phyloP scores from a whole-genome alignment of 2,113 vertebrate species.

The Ornithorhynchus anatinus region DNA sequence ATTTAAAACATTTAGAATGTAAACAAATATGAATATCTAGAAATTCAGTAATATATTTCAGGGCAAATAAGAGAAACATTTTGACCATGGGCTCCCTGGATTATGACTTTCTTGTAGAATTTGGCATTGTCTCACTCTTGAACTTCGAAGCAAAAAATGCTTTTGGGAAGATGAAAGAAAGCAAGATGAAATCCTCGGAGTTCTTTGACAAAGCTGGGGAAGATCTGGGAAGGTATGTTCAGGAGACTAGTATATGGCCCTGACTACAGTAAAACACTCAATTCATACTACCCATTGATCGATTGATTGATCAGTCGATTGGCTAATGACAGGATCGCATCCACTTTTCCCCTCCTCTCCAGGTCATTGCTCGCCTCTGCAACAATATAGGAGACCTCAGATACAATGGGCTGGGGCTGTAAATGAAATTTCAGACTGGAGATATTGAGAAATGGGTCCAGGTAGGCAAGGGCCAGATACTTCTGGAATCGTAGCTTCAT shows the following conservation, averaged over 20 bases:
- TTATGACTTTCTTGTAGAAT: constrained; percentile 54
- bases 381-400: neutral
- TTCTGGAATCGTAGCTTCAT: neutral
- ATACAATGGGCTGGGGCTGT: neutral
- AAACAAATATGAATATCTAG: constrained; percentile 78
- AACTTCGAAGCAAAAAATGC: neutral
- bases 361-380: neutral
- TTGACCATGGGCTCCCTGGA: constrained; percentile 60
- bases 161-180: constrained; percentile 41
- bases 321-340: too few relatives aligned
- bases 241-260: constrained; percentile 18
- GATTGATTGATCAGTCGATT: too few relatives aligned
- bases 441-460: neutral
- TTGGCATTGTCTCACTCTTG: constrained; percentile 48
- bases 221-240: constrained; percentile 25
- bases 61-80: constrained; percentile 64
- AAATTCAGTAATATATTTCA: constrained; percentile 69
- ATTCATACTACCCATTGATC: too few relatives aligned
- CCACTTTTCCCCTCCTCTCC: neutral
- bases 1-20: constrained; percentile 75
- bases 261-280: too few relatives aligned
- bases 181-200: constrained; percentile 16
- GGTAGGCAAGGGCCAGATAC: neutral
- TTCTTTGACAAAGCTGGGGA: constrained; percentile 26
- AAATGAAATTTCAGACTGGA: neutral